These are phyloP conservation scores for Acrossocheilus wenchowensis DNA, from an alignment of 2,797 vertebrate genomes.

Conservation along the genomic window DNA sequence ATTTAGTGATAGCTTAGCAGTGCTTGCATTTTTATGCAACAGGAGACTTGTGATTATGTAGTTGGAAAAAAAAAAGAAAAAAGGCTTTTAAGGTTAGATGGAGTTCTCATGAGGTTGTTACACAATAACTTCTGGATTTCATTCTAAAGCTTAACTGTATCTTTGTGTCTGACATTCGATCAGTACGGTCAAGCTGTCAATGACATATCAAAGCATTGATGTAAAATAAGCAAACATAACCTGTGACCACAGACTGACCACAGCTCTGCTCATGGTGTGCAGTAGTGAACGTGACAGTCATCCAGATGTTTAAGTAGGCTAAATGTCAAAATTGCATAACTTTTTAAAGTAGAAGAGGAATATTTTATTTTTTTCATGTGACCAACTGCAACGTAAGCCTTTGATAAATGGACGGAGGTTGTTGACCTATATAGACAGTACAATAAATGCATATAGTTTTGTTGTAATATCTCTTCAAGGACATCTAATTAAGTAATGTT, in stretches of 20 bases:
- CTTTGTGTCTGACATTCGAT: neutral
- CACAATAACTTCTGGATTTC: neutral
- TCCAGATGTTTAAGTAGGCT: conserved; percentile 28
- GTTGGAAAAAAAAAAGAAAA: neutral
- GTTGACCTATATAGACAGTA: neutral
- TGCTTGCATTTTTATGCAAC: neutral
- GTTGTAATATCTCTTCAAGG: neutral
- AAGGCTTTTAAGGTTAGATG: neutral
- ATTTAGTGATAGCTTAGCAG: neutral
- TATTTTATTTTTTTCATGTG: neutral
- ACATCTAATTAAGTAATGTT: neutral
- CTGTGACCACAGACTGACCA: neutral
- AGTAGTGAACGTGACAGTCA: neutral
- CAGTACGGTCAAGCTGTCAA: neutral
- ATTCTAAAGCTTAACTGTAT: neutral
- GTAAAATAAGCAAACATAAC: neutral
- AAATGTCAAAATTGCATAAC: conserved; percentile 12
- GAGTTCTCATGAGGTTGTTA: neutral
- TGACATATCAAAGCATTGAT: neutral
- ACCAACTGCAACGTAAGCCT: neutral
- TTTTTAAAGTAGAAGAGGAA: neutral
- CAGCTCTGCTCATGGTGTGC: neutral
- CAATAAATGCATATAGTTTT: neutral
- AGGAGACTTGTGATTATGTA: neutral
- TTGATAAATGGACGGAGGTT: neutral